Base-by-base conservation (phyloP, 2,797 vertebrate species). In the Acestrorhynchus altus region DNA sequence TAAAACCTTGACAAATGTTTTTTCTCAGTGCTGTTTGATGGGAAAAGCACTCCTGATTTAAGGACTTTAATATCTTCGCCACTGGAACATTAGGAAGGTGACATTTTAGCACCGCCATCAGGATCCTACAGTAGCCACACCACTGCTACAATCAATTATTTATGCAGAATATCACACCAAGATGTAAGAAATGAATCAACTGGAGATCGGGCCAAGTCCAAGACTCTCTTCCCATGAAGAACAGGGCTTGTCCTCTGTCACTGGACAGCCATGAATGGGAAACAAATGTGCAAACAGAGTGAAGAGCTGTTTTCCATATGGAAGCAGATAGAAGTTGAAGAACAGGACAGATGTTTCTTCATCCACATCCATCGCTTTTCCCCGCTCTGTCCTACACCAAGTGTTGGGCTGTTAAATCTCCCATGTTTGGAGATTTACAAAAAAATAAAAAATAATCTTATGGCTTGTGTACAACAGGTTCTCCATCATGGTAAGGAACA, bases 131-230 rank as follows among this genome's bases (percentile, higher is more conserved):
- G 81, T 64, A 84, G 86, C 86, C 61, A 57, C 76, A 70, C 72
- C 61, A 52, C 81, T 78, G 76, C 8, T 67, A 82, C 82, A 89
- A 91, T 90, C 59, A 39, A 92, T 93, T 92, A 78, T 91, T 88
- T 86, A 78, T 87, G 86, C 85, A 66, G 82, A 80, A 79, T 79
- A 83, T 81, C 64, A 81, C 49, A 49, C 83, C 76, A 77, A 88
- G 77, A 81, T 79, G 90, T 85, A 82, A 84, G 67, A 81, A 81
- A 86, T 83, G 82, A 81, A 88, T 87, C 81, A 60, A 79, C 42
- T 24, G 1, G 4, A 86, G 82, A 85, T 79, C 74, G 44, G 61
- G 71, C 69, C 54, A 68, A 8, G 54, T 6, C 5, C 49, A 40
- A 28, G 28, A 74, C 64, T 65, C 26, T 72, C 70, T 74, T 82